Evolutionary conservation across 2,797 vertebrate species (phyloP), one percentile per base, ranked within the genome.

Genomic region (Sitta carolinensis): DNA sequence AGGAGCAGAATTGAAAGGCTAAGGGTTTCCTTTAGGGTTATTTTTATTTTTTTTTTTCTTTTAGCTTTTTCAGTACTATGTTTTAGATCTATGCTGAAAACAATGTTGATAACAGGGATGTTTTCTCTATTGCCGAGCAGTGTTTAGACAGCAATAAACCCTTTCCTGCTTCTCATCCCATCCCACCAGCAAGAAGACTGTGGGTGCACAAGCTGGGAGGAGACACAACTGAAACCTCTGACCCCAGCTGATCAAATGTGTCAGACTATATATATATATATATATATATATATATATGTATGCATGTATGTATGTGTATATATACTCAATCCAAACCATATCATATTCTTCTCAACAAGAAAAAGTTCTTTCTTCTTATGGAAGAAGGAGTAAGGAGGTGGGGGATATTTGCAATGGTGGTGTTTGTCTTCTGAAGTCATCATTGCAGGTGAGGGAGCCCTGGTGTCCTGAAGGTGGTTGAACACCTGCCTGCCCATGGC

Each of bases 391-490:
- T 8, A 38, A 16, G 3, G 10, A 13, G 7, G 9, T 1, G 0
- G 1, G 4, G 5, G 2, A 9, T 0, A 0, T 66, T 63, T 11
- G 2, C 9, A 43, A 4, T 26, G 5, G 36, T 12, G 20, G 2
- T 0, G 0, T 13, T 64, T 75, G 4, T 21, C 6, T 51, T 78
- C 13, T 14, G 13, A 54, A 64, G 26, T 43, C 18, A 19, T 15
- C 1, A 1, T 2, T 23, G 42, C 0, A 1, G 0, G 0, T 19
- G n/a, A 14, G 48, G 59, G 13, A n/a, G 34, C 20, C 23, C 27
- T 30, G 23, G 2, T 55, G 17, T 64, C 34, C 47, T 34, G 38
- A 10, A 29, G 5, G 3, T n/a, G 10, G 7, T 2, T 63, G 66
- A 45, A 58, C 38, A 25, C 3, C 34, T 62, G 5, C 25, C 36